These are phyloP conservation scores for Ichneumoninae sp. DNA, from an alignment of 2,888 invertebrate species.

Conservation along the genomic window DNA sequence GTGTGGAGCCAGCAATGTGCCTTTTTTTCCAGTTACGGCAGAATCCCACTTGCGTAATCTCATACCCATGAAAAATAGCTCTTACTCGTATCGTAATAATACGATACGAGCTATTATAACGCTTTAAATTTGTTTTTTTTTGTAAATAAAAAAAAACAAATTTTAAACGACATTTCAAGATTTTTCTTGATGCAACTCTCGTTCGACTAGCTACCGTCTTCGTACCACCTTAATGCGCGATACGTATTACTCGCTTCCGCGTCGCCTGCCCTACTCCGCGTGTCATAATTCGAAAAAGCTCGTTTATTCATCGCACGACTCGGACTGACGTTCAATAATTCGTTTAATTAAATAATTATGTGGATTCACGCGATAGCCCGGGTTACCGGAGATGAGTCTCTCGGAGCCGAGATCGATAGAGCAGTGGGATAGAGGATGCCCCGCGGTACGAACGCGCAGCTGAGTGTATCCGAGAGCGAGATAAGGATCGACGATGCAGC, in stretches of 20 bases:
- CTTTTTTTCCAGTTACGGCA: too few relatives aligned
- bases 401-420: constrained; percentile 47
- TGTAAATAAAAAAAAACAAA: too few relatives aligned
- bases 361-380: constrained; percentile 50
- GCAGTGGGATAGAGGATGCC: constrained; percentile 18
- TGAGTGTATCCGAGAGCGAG: constrained; percentile 57
- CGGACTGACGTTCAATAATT: constrained; percentile 43
- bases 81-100: background rate
- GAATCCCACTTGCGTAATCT: background rate
- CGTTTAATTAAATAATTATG: constrained; percentile 65
- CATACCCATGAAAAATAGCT: background rate
- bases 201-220: background rate
- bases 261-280: too few relatives aligned
- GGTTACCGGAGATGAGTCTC: constrained; percentile 36
- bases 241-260: background rate
- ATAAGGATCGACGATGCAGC: constrained; percentile 78
- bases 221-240: background rate
- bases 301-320: constrained; percentile 11
- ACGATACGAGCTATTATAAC: too few relatives aligned
- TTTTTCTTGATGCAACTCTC: background rate
- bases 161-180: background rate
- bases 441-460: constrained; percentile 43
- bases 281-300: background rate
- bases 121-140: too few relatives aligned
- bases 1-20: too few relatives aligned